Percentiles rank a stretch among this genome's conserved stretches.
These are phyloP conservation scores for Lithophane ornitopus DNA, from an alignment of 2,888 invertebrate species.

Conservation along the genomic window DNA sequence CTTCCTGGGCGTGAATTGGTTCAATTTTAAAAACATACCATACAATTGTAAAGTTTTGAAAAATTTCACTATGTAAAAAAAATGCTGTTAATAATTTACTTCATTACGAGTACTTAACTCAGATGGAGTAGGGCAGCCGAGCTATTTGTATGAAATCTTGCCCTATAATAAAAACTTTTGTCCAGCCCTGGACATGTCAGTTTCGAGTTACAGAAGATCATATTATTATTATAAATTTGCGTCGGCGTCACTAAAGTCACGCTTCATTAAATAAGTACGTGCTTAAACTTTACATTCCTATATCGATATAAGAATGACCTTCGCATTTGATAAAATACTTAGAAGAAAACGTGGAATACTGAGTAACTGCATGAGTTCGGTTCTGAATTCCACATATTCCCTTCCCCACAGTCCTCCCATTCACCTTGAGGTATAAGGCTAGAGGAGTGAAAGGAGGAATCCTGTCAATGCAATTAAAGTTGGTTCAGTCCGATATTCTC, in stretches of 20 bases:
- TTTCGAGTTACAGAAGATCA: slow-evolving; percentile 7
- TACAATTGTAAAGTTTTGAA: background rate
- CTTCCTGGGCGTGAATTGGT: slow-evolving; percentile 22
- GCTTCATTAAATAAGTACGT: slow-evolving; percentile 41
- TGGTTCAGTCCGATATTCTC: slow-evolving; percentile 37
- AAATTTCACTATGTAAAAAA: background rate
- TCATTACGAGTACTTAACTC: background rate
- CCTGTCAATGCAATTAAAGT: slow-evolving; percentile 58
- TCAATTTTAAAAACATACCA: slow-evolving; percentile 1
- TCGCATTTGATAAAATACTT: slow-evolving; percentile 34
- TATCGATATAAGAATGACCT: slow-evolving; percentile 21
- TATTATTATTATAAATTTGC: slow-evolving; percentile 11
- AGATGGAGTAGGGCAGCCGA: background rate
- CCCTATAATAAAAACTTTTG: slow-evolving; percentile 2
- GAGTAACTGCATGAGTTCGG: background rate
- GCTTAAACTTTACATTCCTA: slow-evolving; percentile 26
- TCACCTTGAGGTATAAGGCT: slow-evolving; percentile 32
- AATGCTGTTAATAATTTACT: background rate
- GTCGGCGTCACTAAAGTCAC: slow-evolving; percentile 14
- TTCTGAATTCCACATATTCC: background rate
- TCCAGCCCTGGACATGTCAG: slow-evolving; percentile 6
- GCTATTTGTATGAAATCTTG: background rate
- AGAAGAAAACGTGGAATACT: slow-evolving; percentile 11
- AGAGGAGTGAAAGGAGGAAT: slow-evolving; percentile 45
- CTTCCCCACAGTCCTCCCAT: background rate